Evolutionary conservation across 1,140 invertebrate species (phyloP).

Genomic region (Leptestheria dahalacensis): DNA sequence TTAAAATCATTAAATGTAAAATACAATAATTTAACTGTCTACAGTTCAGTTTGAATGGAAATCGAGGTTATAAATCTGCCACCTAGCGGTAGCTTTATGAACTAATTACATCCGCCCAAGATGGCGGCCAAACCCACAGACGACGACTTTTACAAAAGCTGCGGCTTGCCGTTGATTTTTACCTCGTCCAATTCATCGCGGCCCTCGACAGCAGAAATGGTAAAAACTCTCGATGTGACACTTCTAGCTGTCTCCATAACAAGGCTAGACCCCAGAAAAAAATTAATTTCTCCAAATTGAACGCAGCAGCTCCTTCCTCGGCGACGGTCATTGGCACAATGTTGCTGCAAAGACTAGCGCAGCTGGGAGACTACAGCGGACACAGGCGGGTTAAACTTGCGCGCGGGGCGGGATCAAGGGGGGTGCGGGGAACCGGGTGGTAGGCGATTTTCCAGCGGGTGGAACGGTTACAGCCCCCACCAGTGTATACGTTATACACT

Average conservation of each 20-base stretch:
- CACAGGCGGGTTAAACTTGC: neutral
- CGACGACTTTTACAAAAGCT: neutral
- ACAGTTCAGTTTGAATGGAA: too few relatives aligned
- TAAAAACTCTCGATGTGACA: constrained; percentile 40
- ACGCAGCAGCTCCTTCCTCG: constrained; percentile 4
- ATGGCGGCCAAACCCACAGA: constrained; percentile 7
- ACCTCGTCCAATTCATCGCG: constrained; percentile 72
- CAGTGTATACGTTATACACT: too few relatives aligned
- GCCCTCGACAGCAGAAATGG: constrained; percentile 52
- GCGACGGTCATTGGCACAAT: constrained; percentile 4
- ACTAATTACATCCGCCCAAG: constrained; percentile 8
- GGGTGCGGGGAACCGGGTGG: too few relatives aligned
- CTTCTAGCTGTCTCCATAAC: constrained; percentile 39
- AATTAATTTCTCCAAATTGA: constrained; percentile 3
- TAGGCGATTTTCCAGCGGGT: too few relatives aligned
- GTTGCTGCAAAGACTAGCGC: neutral
- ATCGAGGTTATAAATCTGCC: neutral
- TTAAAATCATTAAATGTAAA: constrained; percentile 15
- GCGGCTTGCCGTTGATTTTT: constrained; percentile 24
- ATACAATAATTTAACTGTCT: too few relatives aligned
- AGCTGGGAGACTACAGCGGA: neutral
- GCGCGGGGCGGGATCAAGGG: neutral
- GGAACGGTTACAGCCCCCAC: too few relatives aligned
- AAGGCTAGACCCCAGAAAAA: constrained; percentile 12
- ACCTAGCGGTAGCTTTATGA: constrained; percentile 2